Base-by-base conservation (phyloP, 1,140 invertebrate genomes). In the Argopecten irradians region DNA sequence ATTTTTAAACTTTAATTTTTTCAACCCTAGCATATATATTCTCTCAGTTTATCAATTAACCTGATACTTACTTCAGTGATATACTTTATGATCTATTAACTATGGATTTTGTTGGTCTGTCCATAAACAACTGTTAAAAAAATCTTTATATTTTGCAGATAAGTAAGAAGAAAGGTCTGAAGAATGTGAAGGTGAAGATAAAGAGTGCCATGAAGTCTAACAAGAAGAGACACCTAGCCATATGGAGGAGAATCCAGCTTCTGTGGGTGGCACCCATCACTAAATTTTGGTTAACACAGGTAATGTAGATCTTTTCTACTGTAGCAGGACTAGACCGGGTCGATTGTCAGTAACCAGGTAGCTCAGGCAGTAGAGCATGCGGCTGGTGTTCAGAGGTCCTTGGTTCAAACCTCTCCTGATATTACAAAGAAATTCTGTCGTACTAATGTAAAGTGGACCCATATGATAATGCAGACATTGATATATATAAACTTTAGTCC, bases 191-290 rank as follows among this genome's bases (percentile, higher is more conserved):
- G n/a, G 82, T 41, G 11, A 86, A 82, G 84, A 34, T 90, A 28
- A 46, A 34, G 7, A 86, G 84, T 90, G 89, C 46, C 33, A 88
- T 88, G 34, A 87, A 88, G 34, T 19, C 34, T 32, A 88, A 85
- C 36, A 83, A 85, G 55, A 34, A 86, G 16, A 46, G 55, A 46
- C 83, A 91, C 32, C 33, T 92, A 9, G 92, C 93, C 39, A 82
- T 94, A n/a, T 92, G 91, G 85, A 91, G 92, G 83, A 92, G 95
- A 86, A 90, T 95, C 0, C 91, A 93, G 87, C 87, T 93, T 28
- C 86, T 95, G 39, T 95, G 95, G 95, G 93, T 89, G 82, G 94
- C 95, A 41, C 95, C 95, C 0, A 93, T 95, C 33, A 95, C 94
- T 22, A 95, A 95, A 90, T 95, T 95, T 87, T 95, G 94, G 94